These are phyloP conservation scores for Varecia variegata DNA, from an alignment of 2,797 vertebrate species.

Conservation along the genomic window DNA sequence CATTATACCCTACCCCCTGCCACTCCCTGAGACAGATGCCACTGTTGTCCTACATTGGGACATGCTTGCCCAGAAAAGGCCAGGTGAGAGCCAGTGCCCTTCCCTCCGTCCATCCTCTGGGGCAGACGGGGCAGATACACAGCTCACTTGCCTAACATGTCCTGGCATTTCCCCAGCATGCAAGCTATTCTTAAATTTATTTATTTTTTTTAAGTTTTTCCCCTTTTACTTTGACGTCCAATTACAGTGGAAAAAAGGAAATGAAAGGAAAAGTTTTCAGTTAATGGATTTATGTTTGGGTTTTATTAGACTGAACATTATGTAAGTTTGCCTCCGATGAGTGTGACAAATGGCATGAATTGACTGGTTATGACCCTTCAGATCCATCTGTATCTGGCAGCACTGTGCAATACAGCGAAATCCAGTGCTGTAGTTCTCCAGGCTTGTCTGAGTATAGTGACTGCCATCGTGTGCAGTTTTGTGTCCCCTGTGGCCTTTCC, in stretches of 20 bases:
- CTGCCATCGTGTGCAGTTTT: rapidly evolving
- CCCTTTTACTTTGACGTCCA: background rate
- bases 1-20: background rate
- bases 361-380: background rate
- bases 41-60: background rate
- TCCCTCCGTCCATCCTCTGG: background rate
- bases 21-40: background rate
- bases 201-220: background rate
- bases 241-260: background rate
- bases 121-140: background rate
- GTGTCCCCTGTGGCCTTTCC: background rate
- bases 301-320: background rate
- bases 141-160: background rate
- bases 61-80: background rate
- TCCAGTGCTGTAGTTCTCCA: background rate
- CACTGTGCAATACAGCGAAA: rapidly evolving
- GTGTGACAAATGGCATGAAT: background rate
- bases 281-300: background rate
- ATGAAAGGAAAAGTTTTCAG: background rate
- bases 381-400: rapidly evolving
- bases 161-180: background rate
- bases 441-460: background rate
- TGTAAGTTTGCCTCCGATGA: background rate
- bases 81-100: background rate
- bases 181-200: background rate